Base-by-base conservation (phyloP, 2,113 vertebrate genomes). In the Chiloscyllium plagiosum region DNA sequence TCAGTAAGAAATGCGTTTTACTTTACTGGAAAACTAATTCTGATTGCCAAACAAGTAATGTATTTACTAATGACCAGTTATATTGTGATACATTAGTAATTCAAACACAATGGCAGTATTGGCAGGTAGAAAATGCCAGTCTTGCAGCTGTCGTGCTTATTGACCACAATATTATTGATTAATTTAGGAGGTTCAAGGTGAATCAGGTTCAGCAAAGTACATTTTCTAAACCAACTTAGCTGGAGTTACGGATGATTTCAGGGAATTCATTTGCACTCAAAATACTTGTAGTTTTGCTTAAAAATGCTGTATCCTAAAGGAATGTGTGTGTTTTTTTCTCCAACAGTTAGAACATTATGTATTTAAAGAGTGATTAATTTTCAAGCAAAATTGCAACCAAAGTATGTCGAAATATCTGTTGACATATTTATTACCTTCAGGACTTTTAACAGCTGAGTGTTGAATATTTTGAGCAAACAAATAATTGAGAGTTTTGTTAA, bases 41-140 rank as follows among this genome's bases (percentile, higher is more conserved):
- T 95, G 94, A 72, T 72, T 95, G 94, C 47, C 68, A 42, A 95
- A 52, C 20, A 95, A 95, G 69, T 72, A 72, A 95, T 95, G 94
- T 52, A 72, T 70, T 95, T 95, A 76, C 94, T 95, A 50, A 95
- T 72, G 66, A 76, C 42, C 69, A 95, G 72, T 95, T 95, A 72
- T 95, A 72, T 95, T 72, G 68, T 95, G 68, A 72, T 95, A 72
- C 69, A 95, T 95, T 76, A 95, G 42, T 95, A 50, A 42, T 95
- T 95, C 94, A 70, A 95, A 50, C 33, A 95, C 68, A 95, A 72
- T 95, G 69, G 94, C 94, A 95, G 68, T 61, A 95, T 95, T 15
- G 94, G 52, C 68, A 95, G 33, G 42, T 70, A 47, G 94, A 47
- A 95, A 95, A 76, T 47, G 94, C 68, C 42, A 95, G 94, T 72